Evolutionary conservation across 2,888 invertebrate genomes (phyloP).

Genomic region (Cheiracanthium punctorium): DNA sequence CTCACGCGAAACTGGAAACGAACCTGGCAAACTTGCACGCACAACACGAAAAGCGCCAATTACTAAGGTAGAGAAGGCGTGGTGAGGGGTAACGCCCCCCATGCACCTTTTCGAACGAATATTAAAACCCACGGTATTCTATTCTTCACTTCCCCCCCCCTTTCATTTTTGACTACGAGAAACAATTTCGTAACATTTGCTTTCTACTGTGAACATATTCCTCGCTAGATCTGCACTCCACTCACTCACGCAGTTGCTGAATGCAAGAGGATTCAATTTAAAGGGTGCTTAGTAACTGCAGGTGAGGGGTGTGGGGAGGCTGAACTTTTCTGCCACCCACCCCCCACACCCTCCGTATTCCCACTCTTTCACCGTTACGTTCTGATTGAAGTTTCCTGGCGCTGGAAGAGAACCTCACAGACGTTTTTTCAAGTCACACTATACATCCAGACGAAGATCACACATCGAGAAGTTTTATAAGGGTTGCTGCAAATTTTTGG

Average conservation of each 20-base stretch:
- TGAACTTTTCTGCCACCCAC: no score
- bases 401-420: not conserved
- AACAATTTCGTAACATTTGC: slow-evolving; percentile 67
- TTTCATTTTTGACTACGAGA: not conserved
- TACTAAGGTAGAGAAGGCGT: slow-evolving; percentile 39
- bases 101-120: slow-evolving; percentile 41
- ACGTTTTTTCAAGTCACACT: slow-evolving; percentile 42
- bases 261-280: slow-evolving; percentile 65
- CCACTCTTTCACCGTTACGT: slow-evolving; percentile 18
- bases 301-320: slow-evolving; percentile 20
- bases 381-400: slow-evolving; percentile 19
- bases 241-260: slow-evolving; percentile 48
- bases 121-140: slow-evolving; percentile 22
- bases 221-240: no score
- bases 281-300: slow-evolving; percentile 19
- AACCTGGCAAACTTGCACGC: slow-evolving; percentile 61
- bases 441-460: slow-evolving; percentile 42
- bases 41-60: slow-evolving; percentile 68
- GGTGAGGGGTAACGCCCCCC: not conserved
- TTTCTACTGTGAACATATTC: slow-evolving; percentile 12
- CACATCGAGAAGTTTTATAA: slow-evolving; percentile 29
- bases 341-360: no score
- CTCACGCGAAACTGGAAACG: slow-evolving; percentile 60
- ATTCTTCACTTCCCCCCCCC: no score
- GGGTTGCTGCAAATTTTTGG: slow-evolving; percentile 21